Percentiles rank a stretch among this genome's conserved stretches.
phyloP scores from a whole-genome alignment of 2,113 vertebrate genomes.

The Saccopteryx leptura region DNA sequence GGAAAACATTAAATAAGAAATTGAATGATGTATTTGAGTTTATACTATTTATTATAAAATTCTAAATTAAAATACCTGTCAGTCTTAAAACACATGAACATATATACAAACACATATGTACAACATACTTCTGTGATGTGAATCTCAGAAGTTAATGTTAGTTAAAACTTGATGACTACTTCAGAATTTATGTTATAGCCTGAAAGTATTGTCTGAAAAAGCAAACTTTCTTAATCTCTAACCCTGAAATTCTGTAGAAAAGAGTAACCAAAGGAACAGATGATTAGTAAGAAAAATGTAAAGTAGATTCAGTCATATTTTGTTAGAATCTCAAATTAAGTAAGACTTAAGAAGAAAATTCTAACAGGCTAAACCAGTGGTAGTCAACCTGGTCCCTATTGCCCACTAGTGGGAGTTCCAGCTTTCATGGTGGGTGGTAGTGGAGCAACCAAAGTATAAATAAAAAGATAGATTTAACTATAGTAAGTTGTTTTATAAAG shows the following conservation, averaged over 20 bases:
- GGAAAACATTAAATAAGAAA: not conserved
- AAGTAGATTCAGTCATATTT: not conserved
- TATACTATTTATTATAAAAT: not conserved
- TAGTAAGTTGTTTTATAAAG: too few relatives aligned
- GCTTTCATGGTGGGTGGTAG: too few relatives aligned
- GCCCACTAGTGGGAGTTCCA: too few relatives aligned
- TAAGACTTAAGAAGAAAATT: not conserved
- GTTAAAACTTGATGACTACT: not conserved
- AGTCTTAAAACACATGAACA: not conserved
- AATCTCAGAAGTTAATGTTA: not conserved
- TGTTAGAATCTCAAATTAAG: not conserved
- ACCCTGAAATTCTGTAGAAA: not conserved
- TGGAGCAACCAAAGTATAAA: too few relatives aligned
- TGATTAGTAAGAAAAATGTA: not conserved
- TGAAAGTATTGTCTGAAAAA: not conserved
- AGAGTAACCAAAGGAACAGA: not conserved
- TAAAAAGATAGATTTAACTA: too few relatives aligned
- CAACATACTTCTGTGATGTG: not conserved
- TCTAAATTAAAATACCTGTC: not conserved
- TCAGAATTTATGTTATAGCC: not conserved
- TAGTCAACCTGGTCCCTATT: too few relatives aligned
- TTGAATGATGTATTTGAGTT: not conserved
- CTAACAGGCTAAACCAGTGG: not conserved
- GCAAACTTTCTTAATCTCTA: not conserved
- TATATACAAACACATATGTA: not conserved